These are phyloP conservation scores for Tupaia chinensis DNA, from an alignment of 2,113 vertebrate species.

Conservation along the genomic window DNA sequence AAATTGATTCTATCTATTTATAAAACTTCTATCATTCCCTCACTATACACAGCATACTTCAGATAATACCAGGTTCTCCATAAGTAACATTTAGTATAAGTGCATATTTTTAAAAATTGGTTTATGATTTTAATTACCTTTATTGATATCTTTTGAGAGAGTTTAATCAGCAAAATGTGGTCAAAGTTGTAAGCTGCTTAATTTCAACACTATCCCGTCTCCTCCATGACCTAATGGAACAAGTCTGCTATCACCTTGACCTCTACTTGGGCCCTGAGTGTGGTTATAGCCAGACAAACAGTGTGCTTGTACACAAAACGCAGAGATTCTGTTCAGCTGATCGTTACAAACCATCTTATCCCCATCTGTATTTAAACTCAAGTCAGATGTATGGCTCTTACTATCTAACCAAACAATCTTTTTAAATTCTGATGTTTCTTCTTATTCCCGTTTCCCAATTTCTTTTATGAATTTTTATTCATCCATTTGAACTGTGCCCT, in stretches of 20 bases:
- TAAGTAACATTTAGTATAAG: neutral
- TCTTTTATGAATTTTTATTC: neutral
- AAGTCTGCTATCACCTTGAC: neutral
- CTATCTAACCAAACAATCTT: neutral
- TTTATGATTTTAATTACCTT: neutral
- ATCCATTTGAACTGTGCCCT: neutral
- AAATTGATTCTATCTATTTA: neutral
- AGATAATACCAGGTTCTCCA: neutral
- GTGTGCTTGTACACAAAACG: neutral
- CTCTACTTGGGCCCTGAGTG: neutral
- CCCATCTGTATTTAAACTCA: neutral
- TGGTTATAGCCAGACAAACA: conserved; percentile 29
- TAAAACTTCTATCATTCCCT: neutral
- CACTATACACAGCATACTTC: neutral
- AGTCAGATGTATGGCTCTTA: neutral
- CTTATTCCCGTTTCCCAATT: neutral
- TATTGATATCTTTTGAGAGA: neutral
- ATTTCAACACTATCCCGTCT: neutral
- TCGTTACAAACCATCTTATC: neutral
- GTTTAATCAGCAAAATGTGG: neutral
- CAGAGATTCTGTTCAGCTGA: neutral
- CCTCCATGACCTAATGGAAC: neutral
- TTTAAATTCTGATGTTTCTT: neutral
- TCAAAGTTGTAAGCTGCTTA: neutral
- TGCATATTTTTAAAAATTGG: neutral